A percentile compares a stretch with the other conserved stretches of the same genome.
These are phyloP conservation scores for Drosophila parvula DNA, from an alignment of 1,140 invertebrate species.

Conservation along the genomic window DNA sequence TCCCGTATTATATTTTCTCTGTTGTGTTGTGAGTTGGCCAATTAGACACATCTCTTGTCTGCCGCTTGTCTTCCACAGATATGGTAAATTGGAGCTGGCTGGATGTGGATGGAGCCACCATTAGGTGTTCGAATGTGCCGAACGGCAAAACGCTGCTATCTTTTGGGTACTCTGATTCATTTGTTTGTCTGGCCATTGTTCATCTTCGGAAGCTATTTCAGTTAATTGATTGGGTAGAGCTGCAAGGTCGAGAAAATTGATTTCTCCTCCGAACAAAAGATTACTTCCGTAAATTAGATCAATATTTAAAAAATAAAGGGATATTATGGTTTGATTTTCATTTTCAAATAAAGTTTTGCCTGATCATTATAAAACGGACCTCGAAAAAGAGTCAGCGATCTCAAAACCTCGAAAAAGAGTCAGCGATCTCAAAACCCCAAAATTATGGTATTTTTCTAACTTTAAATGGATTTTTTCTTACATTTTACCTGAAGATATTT, in stretches of 20 bases:
- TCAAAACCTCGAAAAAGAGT: background rate
- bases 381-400: background rate
- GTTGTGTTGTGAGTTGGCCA: slow-evolving; percentile 40
- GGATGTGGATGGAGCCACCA: background rate
- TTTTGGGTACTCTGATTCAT: slow-evolving; percentile 27
- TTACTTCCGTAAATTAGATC: background rate
- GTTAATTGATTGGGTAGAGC: slow-evolving; percentile 45
- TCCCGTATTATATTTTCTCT: slow-evolving; percentile 33
- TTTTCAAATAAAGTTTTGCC: background rate
- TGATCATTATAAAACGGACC: background rate
- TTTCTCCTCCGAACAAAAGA: background rate
- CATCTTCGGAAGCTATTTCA: slow-evolving; percentile 24
- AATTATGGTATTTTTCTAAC: background rate
- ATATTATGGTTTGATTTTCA: background rate
- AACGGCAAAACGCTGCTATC: slow-evolving; percentile 26
- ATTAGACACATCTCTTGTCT: slow-evolving; percentile 66
- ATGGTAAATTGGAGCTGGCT: slow-evolving; percentile 36
- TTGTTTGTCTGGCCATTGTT: slow-evolving; percentile 21
- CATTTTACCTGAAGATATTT: too few relatives aligned
- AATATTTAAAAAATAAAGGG: background rate
- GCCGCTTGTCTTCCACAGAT: slow-evolving; percentile 40
- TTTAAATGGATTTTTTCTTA: background rate
- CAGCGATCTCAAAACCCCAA: background rate
- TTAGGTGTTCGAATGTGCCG: slow-evolving; percentile 14
- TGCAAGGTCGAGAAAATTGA: slow-evolving; percentile 1